Evolutionary conservation across 2,888 invertebrate genomes (phyloP).

Genomic region (Halictus ligatus): DNA sequence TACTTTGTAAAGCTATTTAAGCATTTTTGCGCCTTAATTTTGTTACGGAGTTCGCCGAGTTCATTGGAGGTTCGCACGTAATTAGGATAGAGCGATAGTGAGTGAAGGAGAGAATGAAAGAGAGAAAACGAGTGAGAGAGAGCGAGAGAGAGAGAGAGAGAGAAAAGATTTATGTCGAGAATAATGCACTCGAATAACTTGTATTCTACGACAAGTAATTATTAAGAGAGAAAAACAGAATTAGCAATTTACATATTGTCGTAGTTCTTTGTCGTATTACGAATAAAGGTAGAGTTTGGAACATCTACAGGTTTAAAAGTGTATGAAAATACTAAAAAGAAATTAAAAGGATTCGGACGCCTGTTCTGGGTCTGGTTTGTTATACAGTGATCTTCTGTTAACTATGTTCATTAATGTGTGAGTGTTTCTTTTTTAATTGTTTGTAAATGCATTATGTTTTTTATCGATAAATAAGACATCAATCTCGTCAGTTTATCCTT

Average conservation of each 20-base stretch:
- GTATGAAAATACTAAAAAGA: constrained; percentile 24
- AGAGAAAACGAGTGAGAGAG: not conserved
- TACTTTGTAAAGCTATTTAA: constrained; percentile 72
- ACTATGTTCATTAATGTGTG: constrained; percentile 67
- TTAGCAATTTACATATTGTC: constrained; percentile 63
- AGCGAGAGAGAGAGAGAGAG: not conserved
- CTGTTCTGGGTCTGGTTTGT: constrained; percentile 60
- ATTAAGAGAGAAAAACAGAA: constrained; percentile 48
- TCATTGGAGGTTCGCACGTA: constrained; percentile 65
- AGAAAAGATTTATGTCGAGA: constrained; percentile 45
- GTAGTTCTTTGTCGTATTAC: constrained; percentile 61
- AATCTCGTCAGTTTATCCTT: constrained; percentile 46
- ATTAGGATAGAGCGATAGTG: constrained; percentile 50
- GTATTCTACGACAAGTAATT: constrained; percentile 59
- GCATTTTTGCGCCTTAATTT: constrained; percentile 64
- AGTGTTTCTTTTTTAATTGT: constrained; percentile 66
- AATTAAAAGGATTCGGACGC: constrained; percentile 43
- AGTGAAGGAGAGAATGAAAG: not conserved
- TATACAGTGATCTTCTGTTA: constrained; percentile 64
- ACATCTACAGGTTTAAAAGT: constrained; percentile 53
- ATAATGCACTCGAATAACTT: constrained; percentile 70
- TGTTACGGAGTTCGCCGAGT: constrained; percentile 60
- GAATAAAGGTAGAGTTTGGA: constrained; percentile 55
- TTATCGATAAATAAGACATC: constrained; percentile 64
- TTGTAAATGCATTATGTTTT: constrained; percentile 75